Evolutionary conservation across 1,140 invertebrate species (phyloP), one percentile per base, ranked within the genome.

Genomic region (Cotesia chilonis): DNA sequence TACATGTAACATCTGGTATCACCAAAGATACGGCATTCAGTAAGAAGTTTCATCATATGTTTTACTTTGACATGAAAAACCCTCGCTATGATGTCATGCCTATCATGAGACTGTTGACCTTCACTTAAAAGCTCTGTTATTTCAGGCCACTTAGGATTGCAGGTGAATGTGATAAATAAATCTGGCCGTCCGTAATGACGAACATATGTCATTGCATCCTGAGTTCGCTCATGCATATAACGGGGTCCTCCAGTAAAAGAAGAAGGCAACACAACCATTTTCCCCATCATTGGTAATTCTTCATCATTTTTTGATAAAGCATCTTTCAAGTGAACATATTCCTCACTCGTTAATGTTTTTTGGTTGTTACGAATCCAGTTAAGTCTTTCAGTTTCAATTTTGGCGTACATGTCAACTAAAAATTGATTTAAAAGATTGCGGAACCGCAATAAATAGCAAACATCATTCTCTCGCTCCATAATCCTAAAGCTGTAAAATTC

Each of bases 351-450:
- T 17, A 89, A 75, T 78, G 86, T 82, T 35, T 66, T 77, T 79
- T 90, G 88, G 80, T 89, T 86, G 7, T 78, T 73, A 71, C 80
- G 52, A 37, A 88, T 83, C 72, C 76, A 88, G n/a, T n/a, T n/a
- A n/a, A n/a, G n/a, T n/a, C n/a, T n/a, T n/a, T n/a, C n/a, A n/a
- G n/a, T n/a, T n/a, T 88, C 87, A 71, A 89, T 83, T 83, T 84
- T 85, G 0, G 75, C 83, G 80, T 81, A 87, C 82, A 84, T 86
- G 76, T 82, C 85, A 55, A 87, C 87, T 61, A 80, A 69, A 76
- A 76, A 87, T 75, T 87, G 81, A 72, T 85, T 79, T 73, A 83
- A 85, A 60, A 88, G 74, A 64, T 79, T 73, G 6, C 77, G 75
- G 70, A 76, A 83, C 75, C 77, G 76, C 59, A 86, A 75, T 14